These are phyloP conservation scores for Pantherophis vulpinus DNA, from an alignment of 2,797 vertebrate species.

Conservation along the genomic window DNA sequence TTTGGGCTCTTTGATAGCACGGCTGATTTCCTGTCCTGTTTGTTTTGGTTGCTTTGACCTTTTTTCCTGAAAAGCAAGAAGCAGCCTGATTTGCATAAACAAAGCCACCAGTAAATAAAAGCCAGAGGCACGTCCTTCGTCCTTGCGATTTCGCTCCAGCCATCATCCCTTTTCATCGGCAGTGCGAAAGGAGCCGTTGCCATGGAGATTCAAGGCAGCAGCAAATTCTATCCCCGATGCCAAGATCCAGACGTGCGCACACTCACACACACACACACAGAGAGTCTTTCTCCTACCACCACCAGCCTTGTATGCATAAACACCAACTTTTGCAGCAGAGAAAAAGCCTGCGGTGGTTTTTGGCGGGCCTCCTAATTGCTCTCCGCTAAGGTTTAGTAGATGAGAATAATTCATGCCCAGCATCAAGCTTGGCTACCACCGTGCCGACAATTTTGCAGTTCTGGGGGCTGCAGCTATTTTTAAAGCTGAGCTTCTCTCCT, in stretches of 20 bases:
- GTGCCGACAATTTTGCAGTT: slow-evolving; percentile 45
- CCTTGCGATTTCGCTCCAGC: not conserved
- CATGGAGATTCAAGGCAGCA: slow-evolving; percentile 21
- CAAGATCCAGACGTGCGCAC: not conserved
- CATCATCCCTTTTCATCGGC: slow-evolving; percentile 6
- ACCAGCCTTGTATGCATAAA: slow-evolving; percentile 33
- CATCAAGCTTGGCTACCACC: slow-evolving; percentile 14
- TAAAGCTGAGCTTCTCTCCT: slow-evolving; percentile 29
- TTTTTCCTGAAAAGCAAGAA: not conserved
- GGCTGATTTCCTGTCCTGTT: not conserved
- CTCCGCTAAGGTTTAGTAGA: slow-evolving; percentile 36
- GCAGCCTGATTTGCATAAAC: not conserved
- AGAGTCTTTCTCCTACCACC: slow-evolving; percentile 14
- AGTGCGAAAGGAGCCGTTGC: slow-evolving; percentile 5
- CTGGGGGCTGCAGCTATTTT: slow-evolving; percentile 45
- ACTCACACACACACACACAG: not conserved
- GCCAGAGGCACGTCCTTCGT: not conserved
- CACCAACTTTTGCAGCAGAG: slow-evolving; percentile 42
- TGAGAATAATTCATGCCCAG: slow-evolving; percentile 53
- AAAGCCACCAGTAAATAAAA: not conserved
- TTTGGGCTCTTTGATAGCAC: not conserved
- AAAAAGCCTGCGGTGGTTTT: slow-evolving; percentile 26
- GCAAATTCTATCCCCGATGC: not conserved
- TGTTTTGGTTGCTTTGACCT: not conserved
- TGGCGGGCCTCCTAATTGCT: slow-evolving; percentile 32